Evolutionary conservation across 2,797 vertebrate genomes (phyloP).

Genomic region (Molossus molossus): DNA sequence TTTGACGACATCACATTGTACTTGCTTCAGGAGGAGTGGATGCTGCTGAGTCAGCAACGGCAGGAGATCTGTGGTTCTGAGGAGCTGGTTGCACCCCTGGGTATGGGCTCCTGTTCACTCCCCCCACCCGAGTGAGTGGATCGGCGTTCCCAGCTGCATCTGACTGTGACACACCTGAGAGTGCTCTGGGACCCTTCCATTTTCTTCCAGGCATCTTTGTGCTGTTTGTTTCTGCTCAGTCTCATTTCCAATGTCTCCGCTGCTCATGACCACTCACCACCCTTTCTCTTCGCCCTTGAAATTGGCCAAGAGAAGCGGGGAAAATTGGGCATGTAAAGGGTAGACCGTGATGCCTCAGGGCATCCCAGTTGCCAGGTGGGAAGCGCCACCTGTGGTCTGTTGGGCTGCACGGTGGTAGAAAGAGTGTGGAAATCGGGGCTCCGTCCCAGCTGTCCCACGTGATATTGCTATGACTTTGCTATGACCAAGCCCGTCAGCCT

Average conservation of each 20-base stretch:
- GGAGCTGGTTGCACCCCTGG: conserved; percentile 30
- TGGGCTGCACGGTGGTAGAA: not conserved
- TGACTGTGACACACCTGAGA: not conserved
- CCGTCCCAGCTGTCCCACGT: not conserved
- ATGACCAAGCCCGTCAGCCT: not conserved
- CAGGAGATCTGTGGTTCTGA: conserved; percentile 62
- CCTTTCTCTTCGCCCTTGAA: not conserved
- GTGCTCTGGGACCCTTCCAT: not conserved
- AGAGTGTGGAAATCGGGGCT: not conserved
- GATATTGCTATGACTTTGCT: not conserved
- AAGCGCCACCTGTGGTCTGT: not conserved
- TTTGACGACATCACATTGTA: conserved; percentile 74
- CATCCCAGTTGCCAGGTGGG: too few relatives aligned
- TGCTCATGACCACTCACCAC: not conserved
- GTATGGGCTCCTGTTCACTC: conserved; percentile 15
- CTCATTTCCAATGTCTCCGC: not conserved
- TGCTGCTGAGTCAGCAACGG: conserved; percentile 69
- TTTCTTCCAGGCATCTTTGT: not conserved
- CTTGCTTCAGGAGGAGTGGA: conserved; percentile 79
- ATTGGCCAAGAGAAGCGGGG: not conserved
- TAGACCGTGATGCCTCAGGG: not conserved
- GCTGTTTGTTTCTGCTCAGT: not conserved
- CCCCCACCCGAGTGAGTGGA: not conserved
- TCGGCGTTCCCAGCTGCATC: not conserved
- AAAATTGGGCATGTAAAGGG: not conserved